These are phyloP conservation scores for Abrostola tripartita DNA, from an alignment of 2,888 invertebrate species.

Conservation along the genomic window DNA sequence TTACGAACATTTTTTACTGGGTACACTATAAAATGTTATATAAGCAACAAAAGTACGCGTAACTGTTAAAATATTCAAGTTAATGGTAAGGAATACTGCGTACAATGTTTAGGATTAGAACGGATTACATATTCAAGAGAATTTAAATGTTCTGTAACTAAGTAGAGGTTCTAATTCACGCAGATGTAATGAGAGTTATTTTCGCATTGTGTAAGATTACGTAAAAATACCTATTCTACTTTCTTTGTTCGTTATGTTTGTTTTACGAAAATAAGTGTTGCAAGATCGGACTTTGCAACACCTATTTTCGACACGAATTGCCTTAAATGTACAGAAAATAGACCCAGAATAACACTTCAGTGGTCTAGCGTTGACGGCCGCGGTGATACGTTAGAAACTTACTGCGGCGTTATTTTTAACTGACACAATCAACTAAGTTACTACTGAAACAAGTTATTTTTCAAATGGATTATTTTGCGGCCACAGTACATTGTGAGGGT, in stretches of 20 bases:
- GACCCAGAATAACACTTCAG: constrained; percentile 42
- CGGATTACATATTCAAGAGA: constrained; percentile 44
- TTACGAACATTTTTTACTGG: constrained; percentile 16
- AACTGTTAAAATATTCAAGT: constrained; percentile 31
- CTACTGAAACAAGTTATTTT: constrained; percentile 13
- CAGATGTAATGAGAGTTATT: constrained; percentile 14
- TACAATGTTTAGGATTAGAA: constrained; percentile 43
- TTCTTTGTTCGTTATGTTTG: constrained; percentile 5
- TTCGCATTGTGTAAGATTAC: constrained; percentile 34
- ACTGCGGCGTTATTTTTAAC: constrained; percentile 53
- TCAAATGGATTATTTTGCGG: constrained; percentile 21
- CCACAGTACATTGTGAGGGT: constrained; percentile 24
- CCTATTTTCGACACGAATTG: too few species aligned
- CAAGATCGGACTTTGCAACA: not conserved
- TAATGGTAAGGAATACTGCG: constrained; percentile 35
- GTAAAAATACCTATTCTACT: constrained; percentile 34
- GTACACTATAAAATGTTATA: constrained; percentile 35
- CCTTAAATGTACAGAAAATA: constrained; percentile 16
- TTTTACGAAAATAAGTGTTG: not conserved
- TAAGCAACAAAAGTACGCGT: constrained; percentile 31
- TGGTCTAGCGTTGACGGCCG: constrained; percentile 46
- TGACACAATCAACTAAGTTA: constrained; percentile 28
- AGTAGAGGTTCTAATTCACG: constrained; percentile 39
- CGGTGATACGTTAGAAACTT: constrained; percentile 36
- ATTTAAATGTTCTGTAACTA: constrained; percentile 48